Conservation (phyloP, 1,140 invertebrate species). For the Drosophila virilis region DNA sequence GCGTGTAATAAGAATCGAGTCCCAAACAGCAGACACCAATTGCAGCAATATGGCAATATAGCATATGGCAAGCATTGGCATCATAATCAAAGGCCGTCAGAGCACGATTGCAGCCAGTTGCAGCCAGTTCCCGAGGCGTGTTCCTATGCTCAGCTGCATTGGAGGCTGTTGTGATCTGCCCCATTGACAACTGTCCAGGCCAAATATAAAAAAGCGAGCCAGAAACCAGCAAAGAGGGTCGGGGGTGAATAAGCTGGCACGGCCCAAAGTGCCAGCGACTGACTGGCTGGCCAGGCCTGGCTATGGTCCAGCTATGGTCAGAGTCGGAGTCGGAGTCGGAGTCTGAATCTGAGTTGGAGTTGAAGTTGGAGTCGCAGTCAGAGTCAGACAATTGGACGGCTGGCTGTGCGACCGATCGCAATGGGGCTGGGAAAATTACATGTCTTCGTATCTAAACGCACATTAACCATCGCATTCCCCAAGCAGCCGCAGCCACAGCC, state of each 20-base stretch:
- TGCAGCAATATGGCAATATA: slow-evolving; percentile 1
- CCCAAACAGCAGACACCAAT: background rate
- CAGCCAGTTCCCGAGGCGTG: slow-evolving; percentile 43
- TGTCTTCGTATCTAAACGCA: slow-evolving; percentile 79
- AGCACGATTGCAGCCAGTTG: slow-evolving; percentile 27
- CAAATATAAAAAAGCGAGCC: background rate
- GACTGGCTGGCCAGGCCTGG: slow-evolving; percentile 17
- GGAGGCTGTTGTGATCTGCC: slow-evolving; percentile 47
- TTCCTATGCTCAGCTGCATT: slow-evolving; percentile 40
- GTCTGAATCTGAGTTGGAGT: background rate
- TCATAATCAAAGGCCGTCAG: slow-evolving; percentile 74
- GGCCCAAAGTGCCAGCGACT: slow-evolving; percentile 27
- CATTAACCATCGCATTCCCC: slow-evolving; percentile 76
- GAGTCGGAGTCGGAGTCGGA: background rate
- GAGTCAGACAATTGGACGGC: slow-evolving; percentile 29
- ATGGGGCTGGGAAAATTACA: slow-evolving; percentile 73
- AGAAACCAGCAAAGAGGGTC: slow-evolving; percentile 4
- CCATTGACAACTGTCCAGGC: slow-evolving; percentile 68
- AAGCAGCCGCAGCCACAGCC: slow-evolving; percentile 7
- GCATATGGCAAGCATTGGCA: slow-evolving; percentile 39
- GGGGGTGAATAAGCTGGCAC: slow-evolving; percentile 25
- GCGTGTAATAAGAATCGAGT: slow-evolving; percentile 23
- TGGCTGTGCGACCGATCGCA: slow-evolving; percentile 24
- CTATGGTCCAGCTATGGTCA: background rate
- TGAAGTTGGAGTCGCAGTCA: background rate